Evolutionary conservation across 2,113 vertebrate species (phyloP).

Genomic region (Motacilla alba): DNA sequence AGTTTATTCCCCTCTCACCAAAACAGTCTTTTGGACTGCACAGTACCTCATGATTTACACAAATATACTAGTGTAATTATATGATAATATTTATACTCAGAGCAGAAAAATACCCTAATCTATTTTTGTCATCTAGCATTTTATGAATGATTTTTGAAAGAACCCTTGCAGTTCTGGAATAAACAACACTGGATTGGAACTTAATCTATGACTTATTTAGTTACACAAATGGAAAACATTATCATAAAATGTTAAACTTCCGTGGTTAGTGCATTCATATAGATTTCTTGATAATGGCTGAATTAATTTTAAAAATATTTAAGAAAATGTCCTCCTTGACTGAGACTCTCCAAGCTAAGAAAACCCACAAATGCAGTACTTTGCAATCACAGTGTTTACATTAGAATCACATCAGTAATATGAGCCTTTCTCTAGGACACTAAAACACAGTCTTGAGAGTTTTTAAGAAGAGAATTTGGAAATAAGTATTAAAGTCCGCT

Average conservation of each 20-base stretch:
- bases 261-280: slow-evolving; percentile 27
- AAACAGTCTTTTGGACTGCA: background rate
- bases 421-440: background rate
- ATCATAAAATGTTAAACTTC: slow-evolving; percentile 49
- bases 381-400: slow-evolving; percentile 5
- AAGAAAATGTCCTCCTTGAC: background rate
- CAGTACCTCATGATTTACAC: background rate
- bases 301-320: slow-evolving; percentile 57
- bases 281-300: slow-evolving; percentile 42
- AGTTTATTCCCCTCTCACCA: background rate
- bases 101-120: background rate
- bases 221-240: slow-evolving; percentile 49
- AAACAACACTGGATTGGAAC: background rate
- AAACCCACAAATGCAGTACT: slow-evolving; percentile 47
- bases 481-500: background rate
- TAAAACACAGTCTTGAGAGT: background rate
- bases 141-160: slow-evolving; percentile 48
- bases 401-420: slow-evolving; percentile 15
- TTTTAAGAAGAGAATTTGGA: background rate
- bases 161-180: background rate
- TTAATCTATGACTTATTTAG: slow-evolving; percentile 28
- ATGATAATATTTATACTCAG: background rate
- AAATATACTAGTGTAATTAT: background rate
- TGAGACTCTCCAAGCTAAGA: slow-evolving; percentile 15
- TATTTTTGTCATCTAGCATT: background rate